Percentiles rank a stretch among this genome's conserved stretches.
These are phyloP conservation scores for Cairina moschata DNA, from an alignment of 2,113 vertebrate species.

Conservation along the genomic window DNA sequence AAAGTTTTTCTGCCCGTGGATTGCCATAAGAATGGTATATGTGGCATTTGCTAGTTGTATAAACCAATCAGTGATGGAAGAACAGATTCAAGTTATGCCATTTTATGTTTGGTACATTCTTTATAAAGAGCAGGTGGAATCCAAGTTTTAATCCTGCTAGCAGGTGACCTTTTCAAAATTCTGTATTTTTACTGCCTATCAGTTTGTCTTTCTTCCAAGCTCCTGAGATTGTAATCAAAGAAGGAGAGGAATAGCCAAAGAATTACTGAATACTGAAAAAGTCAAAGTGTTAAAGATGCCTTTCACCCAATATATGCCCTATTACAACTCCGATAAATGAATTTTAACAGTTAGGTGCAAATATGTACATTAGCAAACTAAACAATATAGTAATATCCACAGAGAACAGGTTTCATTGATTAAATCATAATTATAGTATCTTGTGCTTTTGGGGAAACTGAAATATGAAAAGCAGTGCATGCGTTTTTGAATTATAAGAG, in stretches of 20 bases:
- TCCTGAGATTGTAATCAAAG: slow-evolving; percentile 70
- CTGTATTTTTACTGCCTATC: slow-evolving; percentile 73
- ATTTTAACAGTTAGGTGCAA: slow-evolving; percentile 54
- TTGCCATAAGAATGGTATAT: not conserved
- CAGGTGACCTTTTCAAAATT: slow-evolving; percentile 77
- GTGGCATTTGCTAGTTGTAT: slow-evolving; percentile 19
- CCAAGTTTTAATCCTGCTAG: slow-evolving; percentile 60
- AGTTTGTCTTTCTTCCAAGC: slow-evolving; percentile 68
- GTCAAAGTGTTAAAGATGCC: slow-evolving; percentile 11
- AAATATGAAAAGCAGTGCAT: slow-evolving; percentile 49
- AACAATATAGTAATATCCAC: slow-evolving; percentile 43
- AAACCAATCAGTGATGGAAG: not conserved
- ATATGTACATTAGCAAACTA: slow-evolving; percentile 60
- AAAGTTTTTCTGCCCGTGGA: not conserved
- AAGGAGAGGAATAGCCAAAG: slow-evolving; percentile 58
- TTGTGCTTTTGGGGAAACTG: slow-evolving; percentile 44
- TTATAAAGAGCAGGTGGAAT: slow-evolving; percentile 61
- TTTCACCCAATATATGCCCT: not conserved
- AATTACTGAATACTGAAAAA: slow-evolving; percentile 64
- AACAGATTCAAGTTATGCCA: slow-evolving; percentile 19
- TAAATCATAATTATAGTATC: slow-evolving; percentile 45
- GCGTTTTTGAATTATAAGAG: slow-evolving; percentile 61
- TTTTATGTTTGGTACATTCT: slow-evolving; percentile 53
- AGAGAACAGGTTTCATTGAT: slow-evolving; percentile 41
- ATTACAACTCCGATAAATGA: not conserved